These are phyloP conservation scores for Marmota monax DNA, from an alignment of 2,113 vertebrate species.

Conservation along the genomic window DNA sequence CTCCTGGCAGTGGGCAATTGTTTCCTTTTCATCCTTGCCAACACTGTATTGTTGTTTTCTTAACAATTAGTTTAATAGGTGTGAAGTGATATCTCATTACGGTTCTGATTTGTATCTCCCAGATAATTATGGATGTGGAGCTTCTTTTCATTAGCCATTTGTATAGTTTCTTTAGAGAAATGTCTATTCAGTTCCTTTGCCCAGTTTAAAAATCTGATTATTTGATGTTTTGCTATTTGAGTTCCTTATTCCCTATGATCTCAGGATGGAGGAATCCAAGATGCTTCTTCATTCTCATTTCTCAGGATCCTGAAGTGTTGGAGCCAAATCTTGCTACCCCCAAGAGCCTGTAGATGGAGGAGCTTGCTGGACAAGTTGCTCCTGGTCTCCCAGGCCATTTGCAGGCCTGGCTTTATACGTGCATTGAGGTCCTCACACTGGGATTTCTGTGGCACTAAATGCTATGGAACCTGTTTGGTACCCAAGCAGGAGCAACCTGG, in stretches of 20 bases:
- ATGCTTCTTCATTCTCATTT: background rate
- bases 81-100: background rate
- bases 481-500: rapidly evolving
- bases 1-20: no score
- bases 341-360: background rate
- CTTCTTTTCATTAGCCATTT: background rate
- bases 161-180: background rate
- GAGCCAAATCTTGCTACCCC: background rate
- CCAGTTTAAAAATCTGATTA: background rate
- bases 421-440: no score
- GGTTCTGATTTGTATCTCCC: background rate
- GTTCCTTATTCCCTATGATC: background rate
- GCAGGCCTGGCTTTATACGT: background rate
- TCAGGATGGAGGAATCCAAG: background rate
- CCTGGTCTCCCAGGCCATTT: background rate
- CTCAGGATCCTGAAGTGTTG: no score
- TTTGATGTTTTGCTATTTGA: background rate
- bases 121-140: background rate
- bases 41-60: background rate
- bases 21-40: background rate
- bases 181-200: background rate
- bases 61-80: background rate
- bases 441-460: no score
- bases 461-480: rapidly evolving
- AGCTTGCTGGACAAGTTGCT: rapidly evolving